Evolutionary conservation across 2,797 vertebrate species (phyloP).

Genomic region (Intellagama lesueurii): DNA sequence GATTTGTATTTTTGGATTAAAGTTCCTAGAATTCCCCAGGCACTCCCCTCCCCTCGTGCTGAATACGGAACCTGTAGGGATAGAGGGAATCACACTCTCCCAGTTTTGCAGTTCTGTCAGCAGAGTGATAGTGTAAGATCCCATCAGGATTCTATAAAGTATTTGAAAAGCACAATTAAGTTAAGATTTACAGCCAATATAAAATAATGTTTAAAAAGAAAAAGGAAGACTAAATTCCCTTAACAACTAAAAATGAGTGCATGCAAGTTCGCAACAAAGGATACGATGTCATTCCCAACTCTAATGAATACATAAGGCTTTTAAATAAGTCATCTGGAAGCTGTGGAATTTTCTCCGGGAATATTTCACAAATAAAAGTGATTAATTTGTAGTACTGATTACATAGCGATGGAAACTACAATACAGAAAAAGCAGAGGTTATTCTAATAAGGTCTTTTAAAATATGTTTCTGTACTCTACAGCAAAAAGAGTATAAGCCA

Average conservation of each 20-base stretch:
- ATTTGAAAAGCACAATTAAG: neutral
- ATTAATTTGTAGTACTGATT: conserved; percentile 99
- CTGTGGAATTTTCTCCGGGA: conserved; percentile 98
- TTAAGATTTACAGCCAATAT: neutral
- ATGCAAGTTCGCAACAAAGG: conserved; percentile 77
- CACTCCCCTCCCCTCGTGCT: no score
- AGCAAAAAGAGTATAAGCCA: neutral
- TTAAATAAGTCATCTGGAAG: conserved; percentile 98
- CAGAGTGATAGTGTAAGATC: neutral
- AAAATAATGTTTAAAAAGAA: conserved; percentile 31
- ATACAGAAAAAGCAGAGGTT: conserved; percentile 61
- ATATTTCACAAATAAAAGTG: conserved; percentile 99
- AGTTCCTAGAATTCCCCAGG: neutral
- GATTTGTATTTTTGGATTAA: no score
- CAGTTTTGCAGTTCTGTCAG: neutral
- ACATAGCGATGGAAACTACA: conserved; percentile 97
- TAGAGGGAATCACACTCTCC: no score
- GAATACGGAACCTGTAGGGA: neutral
- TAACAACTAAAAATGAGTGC: conserved; percentile 17
- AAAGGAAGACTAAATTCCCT: neutral
- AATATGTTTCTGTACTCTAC: neutral
- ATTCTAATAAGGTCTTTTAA: conserved; percentile 8
- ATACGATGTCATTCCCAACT: conserved; percentile 99
- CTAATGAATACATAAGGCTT: conserved; percentile 98
- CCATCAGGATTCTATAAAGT: neutral